Conservation (phyloP, 2,888 invertebrate species). For the Napeogenes inachia region DNA sequence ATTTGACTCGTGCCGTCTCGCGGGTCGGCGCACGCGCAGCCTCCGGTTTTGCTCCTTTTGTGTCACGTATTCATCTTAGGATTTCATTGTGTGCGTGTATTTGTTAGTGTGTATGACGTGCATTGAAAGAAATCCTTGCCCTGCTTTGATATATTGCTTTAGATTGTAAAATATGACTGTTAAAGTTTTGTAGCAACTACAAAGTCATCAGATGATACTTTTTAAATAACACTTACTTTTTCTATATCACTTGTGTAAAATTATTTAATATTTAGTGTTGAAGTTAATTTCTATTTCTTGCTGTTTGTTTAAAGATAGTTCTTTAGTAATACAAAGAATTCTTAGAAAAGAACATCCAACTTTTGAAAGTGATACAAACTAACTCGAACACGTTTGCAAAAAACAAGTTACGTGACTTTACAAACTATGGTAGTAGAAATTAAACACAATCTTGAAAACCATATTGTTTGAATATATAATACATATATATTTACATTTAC, state of each 20-base stretch:
- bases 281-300: neutral
- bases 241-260: no score
- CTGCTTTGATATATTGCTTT: neutral
- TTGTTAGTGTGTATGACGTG: slow-evolving; percentile 39
- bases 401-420: slow-evolving; percentile 25
- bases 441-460: neutral
- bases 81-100: slow-evolving; percentile 48
- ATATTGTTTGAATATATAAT: neutral
- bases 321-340: neutral
- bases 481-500: no score
- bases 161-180: no score
- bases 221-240: no score
- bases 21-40: slow-evolving; percentile 74
- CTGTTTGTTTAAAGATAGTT: neutral
- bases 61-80: slow-evolving; percentile 57
- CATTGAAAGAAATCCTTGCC: slow-evolving; percentile 32
- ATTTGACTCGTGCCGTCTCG: slow-evolving; percentile 71
- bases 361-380: slow-evolving; percentile 12
- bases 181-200: no score
- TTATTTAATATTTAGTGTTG: no score
- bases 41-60: slow-evolving; percentile 72
- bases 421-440: neutral
- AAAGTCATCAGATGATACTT: no score
- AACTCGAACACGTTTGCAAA: slow-evolving; percentile 23
- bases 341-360: neutral